phyloP scores from a whole-genome alignment of 35 echinoderm and acorn worm genomes.

The Heliocidaris erythrogramma region DNA sequence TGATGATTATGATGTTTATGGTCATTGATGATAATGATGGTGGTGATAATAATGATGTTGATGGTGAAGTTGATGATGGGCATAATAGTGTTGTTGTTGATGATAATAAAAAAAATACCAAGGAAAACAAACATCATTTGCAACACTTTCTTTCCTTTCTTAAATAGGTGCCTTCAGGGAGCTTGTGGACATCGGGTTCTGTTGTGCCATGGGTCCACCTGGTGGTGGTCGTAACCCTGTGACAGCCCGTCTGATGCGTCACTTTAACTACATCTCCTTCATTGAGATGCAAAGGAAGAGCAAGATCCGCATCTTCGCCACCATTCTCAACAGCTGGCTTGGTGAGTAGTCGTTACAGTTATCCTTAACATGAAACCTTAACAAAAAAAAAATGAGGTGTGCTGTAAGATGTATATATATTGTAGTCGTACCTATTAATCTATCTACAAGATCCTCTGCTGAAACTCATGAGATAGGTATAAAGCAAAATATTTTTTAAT shows the following conservation, averaged over 20 bases:
- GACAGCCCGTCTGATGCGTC: slow-evolving; percentile 81
- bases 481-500: too few relatives aligned
- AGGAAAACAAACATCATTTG: neutral
- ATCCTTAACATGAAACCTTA: neutral
- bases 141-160: neutral
- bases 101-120: neutral
- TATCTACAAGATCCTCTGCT: too few relatives aligned
- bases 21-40: neutral
- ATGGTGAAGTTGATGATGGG: neutral
- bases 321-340: slow-evolving; percentile 92
- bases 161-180: slow-evolving; percentile 90
- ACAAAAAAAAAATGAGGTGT: neutral
- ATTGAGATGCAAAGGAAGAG: slow-evolving; percentile 96
- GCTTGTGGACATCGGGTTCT: slow-evolving; percentile 94
- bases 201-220: slow-evolving; percentile 97
- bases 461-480: too few relatives aligned
- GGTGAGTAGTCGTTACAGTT: slow-evolving; percentile 61
- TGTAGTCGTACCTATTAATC: neutral
- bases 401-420: neutral
- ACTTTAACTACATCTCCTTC: slow-evolving; percentile 95
- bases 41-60: neutral
- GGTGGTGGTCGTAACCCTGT: slow-evolving; percentile 98
- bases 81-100: neutral
- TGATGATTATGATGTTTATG: neutral
- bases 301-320: slow-evolving; percentile 90